Evolutionary conservation across 2,888 invertebrate species (phyloP).

Genomic region (Eupithecia inturbata): DNA sequence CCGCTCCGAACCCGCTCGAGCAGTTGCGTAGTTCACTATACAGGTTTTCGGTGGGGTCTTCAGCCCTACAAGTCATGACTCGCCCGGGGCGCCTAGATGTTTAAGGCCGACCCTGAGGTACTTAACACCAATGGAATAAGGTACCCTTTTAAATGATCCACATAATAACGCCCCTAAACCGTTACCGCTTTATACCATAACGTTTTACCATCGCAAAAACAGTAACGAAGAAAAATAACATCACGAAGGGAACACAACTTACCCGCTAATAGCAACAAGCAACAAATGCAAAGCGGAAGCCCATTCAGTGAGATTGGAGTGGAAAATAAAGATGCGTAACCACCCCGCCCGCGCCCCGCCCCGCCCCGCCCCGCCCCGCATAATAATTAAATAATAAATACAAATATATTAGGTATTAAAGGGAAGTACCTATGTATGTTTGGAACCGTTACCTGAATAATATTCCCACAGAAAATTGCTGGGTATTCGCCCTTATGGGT

Average conservation of each 20-base stretch:
- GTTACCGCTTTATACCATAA: background rate
- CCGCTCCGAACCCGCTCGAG: too few species aligned
- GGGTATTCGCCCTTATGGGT: too few species aligned
- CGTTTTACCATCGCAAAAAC: background rate
- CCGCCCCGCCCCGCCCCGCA: too few species aligned
- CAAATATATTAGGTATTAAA: too few species aligned
- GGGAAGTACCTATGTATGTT: background rate
- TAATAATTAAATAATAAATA: too few species aligned
- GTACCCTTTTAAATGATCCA: background rate
- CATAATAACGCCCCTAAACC: background rate
- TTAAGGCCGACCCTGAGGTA: too few species aligned
- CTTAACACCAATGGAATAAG: too few species aligned
- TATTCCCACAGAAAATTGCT: background rate
- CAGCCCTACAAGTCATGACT: too few species aligned
- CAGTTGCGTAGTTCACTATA: too few species aligned
- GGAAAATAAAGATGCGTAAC: slow-evolving; percentile 15
- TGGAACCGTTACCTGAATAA: background rate
- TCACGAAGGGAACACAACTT: slow-evolving; percentile 1
- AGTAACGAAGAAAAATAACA: background rate
- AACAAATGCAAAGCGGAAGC: slow-evolving; percentile 12
- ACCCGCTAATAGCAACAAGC: background rate
- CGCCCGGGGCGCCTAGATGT: too few species aligned
- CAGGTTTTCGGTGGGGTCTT: too few species aligned
- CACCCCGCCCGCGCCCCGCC: background rate
- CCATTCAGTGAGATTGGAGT: slow-evolving; percentile 11